Conservation (phyloP, 1,140 invertebrate genomes). For the Brachionus koreanus region DNA sequence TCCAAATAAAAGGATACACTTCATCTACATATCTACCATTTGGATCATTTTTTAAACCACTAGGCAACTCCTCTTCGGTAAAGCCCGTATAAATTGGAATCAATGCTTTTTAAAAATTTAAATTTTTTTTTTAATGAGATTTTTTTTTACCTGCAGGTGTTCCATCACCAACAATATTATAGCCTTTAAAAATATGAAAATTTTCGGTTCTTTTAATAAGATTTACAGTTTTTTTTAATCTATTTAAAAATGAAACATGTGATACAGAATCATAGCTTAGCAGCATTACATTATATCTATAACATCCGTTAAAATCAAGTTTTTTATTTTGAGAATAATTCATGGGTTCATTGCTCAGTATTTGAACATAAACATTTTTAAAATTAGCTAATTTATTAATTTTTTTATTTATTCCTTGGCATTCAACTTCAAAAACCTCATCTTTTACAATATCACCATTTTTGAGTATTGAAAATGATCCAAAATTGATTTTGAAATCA, state of each 20-base stretch:
- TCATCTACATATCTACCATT: slow-evolving; percentile 68
- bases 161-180: slow-evolving; percentile 89
- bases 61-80: slow-evolving; percentile 80
- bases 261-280: slow-evolving; percentile 20
- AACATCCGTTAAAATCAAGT: background rate
- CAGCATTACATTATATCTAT: background rate
- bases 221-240: background rate
- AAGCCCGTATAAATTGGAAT: slow-evolving; percentile 75
- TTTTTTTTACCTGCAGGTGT: slow-evolving; percentile 69
- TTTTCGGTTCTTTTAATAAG: background rate
- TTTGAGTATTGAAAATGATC: background rate
- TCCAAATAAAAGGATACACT: slow-evolving; percentile 67
- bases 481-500: background rate
- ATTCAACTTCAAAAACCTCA: slow-evolving; percentile 24
- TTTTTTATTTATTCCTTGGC: background rate
- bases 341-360: background rate
- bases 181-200: slow-evolving; percentile 50
- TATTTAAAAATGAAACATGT: background rate
- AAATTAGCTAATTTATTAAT: background rate
- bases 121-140: no score
- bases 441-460: background rate
- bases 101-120: no score
- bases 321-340: background rate
- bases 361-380: slow-evolving; percentile 20
- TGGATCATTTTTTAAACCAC: slow-evolving; percentile 70